These are phyloP conservation scores for Lutraria lutraria DNA, from an alignment of 2,888 invertebrate genomes.

Conservation along the genomic window DNA sequence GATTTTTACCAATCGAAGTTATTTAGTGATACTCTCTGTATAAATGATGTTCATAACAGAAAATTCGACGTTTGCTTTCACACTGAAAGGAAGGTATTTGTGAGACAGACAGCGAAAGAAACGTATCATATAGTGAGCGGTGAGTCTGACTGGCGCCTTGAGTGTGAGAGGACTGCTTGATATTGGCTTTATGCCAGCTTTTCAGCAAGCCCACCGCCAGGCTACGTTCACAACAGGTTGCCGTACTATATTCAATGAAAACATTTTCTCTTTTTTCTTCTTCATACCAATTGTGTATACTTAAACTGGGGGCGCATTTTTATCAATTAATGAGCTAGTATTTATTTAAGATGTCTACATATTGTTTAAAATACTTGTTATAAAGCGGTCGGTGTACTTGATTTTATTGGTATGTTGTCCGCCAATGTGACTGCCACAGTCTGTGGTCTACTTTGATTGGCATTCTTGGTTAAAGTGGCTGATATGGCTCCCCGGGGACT, in stretches of 20 bases:
- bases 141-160: slow-evolving; percentile 59
- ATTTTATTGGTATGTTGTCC: slow-evolving; percentile 25
- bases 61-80: slow-evolving; percentile 25
- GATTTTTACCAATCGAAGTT: slow-evolving; percentile 6
- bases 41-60: background rate
- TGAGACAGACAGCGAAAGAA: background rate
- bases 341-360: slow-evolving; percentile 25
- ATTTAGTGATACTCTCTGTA: background rate
- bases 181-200: slow-evolving; percentile 53
- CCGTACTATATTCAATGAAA: slow-evolving; percentile 33
- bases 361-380: slow-evolving; percentile 24
- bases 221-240: slow-evolving; percentile 44
- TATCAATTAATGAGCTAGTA: slow-evolving; percentile 22
- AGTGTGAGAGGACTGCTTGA: slow-evolving; percentile 57
- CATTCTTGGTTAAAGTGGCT: slow-evolving; percentile 1
- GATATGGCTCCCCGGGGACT: background rate
- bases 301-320: slow-evolving; percentile 26
- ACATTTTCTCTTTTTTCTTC: slow-evolving; percentile 28
- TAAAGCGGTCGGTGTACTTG: slow-evolving; percentile 18
- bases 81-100: slow-evolving; percentile 24
- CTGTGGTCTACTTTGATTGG: slow-evolving; percentile 13
- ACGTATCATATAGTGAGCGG: slow-evolving; percentile 48
- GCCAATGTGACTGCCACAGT: slow-evolving; percentile 4
- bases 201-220: slow-evolving; percentile 26
- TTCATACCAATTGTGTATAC: slow-evolving; percentile 17